Conservation (phyloP, 2,888 invertebrate species). For the Oxycera nigricornis region DNA sequence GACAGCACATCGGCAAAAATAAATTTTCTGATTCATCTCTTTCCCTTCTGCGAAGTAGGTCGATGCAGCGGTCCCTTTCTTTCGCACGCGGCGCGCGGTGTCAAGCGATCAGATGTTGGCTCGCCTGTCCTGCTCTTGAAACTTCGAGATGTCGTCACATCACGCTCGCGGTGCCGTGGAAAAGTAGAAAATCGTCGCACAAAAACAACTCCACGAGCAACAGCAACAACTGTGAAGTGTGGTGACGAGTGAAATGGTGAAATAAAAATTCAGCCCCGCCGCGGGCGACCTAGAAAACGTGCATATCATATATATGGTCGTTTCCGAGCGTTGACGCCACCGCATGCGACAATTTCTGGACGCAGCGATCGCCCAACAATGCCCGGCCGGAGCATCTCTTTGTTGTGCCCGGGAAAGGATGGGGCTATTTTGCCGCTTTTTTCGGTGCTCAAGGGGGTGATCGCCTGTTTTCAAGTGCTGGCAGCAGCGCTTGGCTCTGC, state of each 20-base stretch:
- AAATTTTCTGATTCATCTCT: constrained; percentile 39
- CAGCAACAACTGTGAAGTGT: background rate
- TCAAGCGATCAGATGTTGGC: constrained; percentile 13
- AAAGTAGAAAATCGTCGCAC: background rate
- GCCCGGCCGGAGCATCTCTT: background rate
- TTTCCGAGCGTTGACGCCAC: no score
- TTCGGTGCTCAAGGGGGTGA: no score
- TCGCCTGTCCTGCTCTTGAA: background rate
- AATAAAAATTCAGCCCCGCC: constrained; percentile 24
- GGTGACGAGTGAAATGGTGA: background rate
- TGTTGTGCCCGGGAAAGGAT: constrained; percentile 11
- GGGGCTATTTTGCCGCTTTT: no score
- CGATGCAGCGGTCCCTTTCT: background rate
- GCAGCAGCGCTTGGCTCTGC: no score
- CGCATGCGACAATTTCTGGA: no score
- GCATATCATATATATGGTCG: constrained; percentile 30
- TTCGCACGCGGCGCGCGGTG: background rate
- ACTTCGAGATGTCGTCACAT: constrained; percentile 20
- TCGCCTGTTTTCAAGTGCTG: no score
- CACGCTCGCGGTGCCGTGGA: background rate
- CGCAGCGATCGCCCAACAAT: background rate
- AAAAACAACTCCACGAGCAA: background rate
- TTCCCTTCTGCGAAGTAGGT: background rate
- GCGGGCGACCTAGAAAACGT: constrained; percentile 45
- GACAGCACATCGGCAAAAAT: constrained; percentile 36